Percentiles rank a stretch among this genome's conserved stretches.
phyloP scores from a whole-genome alignment of 2,888 invertebrate species.

The Hypomecis atomaria region DNA sequence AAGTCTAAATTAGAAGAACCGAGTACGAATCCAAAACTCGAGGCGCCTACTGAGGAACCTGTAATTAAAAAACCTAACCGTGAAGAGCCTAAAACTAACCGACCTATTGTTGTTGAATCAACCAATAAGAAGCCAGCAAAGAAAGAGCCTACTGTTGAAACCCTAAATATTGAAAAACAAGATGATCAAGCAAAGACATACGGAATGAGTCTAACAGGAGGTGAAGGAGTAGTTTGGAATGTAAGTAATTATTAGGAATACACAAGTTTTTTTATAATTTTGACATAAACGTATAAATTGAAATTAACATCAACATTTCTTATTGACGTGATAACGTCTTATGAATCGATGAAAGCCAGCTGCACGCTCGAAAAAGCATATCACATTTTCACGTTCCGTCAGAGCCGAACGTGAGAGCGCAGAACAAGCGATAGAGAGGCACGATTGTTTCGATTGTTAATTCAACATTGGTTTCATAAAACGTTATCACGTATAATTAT shows the following conservation, averaged over 20 bases:
- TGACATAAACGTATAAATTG: neutral
- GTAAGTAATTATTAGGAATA: conserved; percentile 18
- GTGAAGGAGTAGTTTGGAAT: conserved; percentile 33
- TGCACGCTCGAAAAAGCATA: no score
- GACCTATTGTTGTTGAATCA: neutral
- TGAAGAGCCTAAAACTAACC: conserved; percentile 2
- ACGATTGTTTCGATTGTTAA: no score
- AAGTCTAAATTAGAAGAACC: neutral
- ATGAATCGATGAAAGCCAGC: no score
- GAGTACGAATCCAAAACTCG: neutral
- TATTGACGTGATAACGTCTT: no score
- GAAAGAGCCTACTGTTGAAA: neutral
- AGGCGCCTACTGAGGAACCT: conserved; percentile 1
- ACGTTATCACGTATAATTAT: no score
- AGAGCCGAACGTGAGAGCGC: no score
- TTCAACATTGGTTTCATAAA: no score
- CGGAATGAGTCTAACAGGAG: conserved; percentile 31
- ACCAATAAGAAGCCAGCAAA: neutral
- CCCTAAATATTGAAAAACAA: neutral
- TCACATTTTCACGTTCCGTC: no score
- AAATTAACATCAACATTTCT: no score
- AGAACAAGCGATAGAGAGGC: no score
- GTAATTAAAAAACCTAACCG: neutral
- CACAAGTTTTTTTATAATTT: neutral
- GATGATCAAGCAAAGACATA: conserved; percentile 14